Evolutionary conservation across 2,113 vertebrate species (phyloP).

Genomic region (Oncorhynchus nerka): DNA sequence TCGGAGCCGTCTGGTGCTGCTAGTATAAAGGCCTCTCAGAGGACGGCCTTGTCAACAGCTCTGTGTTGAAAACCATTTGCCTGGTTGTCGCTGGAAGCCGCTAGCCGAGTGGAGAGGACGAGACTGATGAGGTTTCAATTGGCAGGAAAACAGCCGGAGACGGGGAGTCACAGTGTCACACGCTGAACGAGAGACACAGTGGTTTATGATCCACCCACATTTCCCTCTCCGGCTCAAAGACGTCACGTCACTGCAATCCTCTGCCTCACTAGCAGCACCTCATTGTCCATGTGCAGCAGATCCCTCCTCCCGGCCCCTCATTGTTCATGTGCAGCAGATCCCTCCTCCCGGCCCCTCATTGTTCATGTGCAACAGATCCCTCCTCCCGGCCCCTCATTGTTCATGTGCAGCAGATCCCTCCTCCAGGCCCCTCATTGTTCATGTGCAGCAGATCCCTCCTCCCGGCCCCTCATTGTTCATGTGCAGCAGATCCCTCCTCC

Average conservation of each 20-base stretch:
- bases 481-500: too few species aligned
- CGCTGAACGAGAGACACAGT: not conserved
- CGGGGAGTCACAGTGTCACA: not conserved
- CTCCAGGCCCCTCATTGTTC: not conserved
- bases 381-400: not conserved
- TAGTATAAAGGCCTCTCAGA: constrained; percentile 71
- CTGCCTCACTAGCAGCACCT: not conserved
- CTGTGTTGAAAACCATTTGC: constrained; percentile 93
- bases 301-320: not conserved
- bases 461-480: too few species aligned
- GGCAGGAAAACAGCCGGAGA: constrained; percentile 69
- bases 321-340: constrained; percentile 30
- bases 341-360: not conserved
- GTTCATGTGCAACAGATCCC: constrained; percentile 32
- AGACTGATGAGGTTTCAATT: constrained; percentile 87
- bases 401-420: constrained; percentile 32
- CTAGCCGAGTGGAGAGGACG: constrained; percentile 82
- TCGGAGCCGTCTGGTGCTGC: constrained; percentile 84
- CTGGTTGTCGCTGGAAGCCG: constrained; percentile 84
- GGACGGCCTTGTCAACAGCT: constrained; percentile 80
- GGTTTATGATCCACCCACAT: not conserved
- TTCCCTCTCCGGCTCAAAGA: too few species aligned
- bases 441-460: constrained; percentile 32
- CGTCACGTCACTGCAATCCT: not conserved
- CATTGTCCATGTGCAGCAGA: constrained; percentile 25